Evolutionary conservation across 92 coral and sea anemone genomes (phyloP).

Genomic region (Nematostella vectensis): DNA sequence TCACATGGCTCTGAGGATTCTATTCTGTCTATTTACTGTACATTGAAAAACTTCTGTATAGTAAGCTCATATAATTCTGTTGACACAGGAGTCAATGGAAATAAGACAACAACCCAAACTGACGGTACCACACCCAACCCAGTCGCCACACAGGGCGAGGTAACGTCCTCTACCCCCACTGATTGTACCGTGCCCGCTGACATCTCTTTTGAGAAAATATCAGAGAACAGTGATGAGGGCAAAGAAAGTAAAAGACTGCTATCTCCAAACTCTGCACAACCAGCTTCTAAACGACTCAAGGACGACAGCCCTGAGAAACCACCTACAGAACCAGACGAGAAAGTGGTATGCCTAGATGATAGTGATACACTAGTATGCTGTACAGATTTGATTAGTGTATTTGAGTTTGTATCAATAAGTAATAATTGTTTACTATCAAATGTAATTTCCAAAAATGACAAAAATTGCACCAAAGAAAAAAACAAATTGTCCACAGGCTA

Average conservation of each 20-base stretch:
- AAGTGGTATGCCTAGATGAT: constrained; percentile 7
- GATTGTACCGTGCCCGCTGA: constrained; percentile 9
- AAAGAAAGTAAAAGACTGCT: constrained; percentile 8
- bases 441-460: too few relatives aligned
- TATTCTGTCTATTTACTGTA: too few relatives aligned
- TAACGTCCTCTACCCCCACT: constrained; percentile 34
- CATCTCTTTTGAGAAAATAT: constrained; percentile 5
- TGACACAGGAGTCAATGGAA: background rate
- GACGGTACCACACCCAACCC: background rate
- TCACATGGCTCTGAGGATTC: too few relatives aligned
- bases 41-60: too few relatives aligned
- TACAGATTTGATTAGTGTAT: too few relatives aligned
- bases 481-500: too few relatives aligned
- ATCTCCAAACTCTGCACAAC: constrained; percentile 19
- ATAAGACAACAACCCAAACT: background rate
- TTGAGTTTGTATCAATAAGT: too few relatives aligned
- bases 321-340: background rate
- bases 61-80: too few relatives aligned
- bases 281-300: background rate
- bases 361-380: too few relatives aligned
- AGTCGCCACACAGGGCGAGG: constrained; percentile 33
- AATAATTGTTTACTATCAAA: too few relatives aligned
- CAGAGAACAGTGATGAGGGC: too few relatives aligned
- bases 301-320: background rate
- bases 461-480: too few relatives aligned